Evolutionary conservation across 2,888 invertebrate species (phyloP).

Genomic region (Chrysomela aeneicollis): DNA sequence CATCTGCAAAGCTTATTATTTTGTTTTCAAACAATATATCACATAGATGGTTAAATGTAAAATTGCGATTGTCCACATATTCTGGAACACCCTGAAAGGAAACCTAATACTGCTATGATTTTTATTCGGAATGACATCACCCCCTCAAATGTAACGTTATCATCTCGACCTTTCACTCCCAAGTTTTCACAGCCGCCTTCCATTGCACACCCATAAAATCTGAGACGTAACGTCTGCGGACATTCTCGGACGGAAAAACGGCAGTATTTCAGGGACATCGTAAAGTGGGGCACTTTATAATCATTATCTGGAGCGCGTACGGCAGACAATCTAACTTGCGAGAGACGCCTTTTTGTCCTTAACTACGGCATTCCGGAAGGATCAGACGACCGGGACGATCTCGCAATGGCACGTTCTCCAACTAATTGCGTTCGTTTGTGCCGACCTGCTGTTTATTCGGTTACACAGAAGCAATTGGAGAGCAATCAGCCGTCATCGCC

Average conservation of each 20-base stretch:
- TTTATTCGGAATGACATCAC: no score
- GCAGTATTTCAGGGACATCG: constrained; percentile 49
- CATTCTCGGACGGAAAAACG: constrained; percentile 47
- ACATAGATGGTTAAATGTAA: no score
- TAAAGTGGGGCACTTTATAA: constrained; percentile 56
- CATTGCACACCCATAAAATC: constrained; percentile 17
- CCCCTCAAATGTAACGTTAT: no score
- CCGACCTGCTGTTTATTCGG: background rate
- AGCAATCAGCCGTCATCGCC: background rate
- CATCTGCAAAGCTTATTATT: no score
- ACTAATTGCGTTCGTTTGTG: background rate
- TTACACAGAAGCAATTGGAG: background rate
- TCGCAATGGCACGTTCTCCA: background rate
- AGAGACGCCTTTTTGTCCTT: constrained; percentile 16
- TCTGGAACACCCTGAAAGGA: no score
- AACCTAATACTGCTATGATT: no score
- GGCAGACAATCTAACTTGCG: constrained; percentile 49
- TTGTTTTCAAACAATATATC: no score
- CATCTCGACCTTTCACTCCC: background rate
- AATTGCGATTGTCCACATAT: no score
- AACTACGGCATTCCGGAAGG: background rate
- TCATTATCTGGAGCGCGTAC: constrained; percentile 53
- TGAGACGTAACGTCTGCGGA: constrained; percentile 52
- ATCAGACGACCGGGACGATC: background rate
- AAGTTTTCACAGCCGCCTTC: background rate